phyloP scores from a whole-genome alignment of 2,888 invertebrate species.

The Merodon equestris region DNA sequence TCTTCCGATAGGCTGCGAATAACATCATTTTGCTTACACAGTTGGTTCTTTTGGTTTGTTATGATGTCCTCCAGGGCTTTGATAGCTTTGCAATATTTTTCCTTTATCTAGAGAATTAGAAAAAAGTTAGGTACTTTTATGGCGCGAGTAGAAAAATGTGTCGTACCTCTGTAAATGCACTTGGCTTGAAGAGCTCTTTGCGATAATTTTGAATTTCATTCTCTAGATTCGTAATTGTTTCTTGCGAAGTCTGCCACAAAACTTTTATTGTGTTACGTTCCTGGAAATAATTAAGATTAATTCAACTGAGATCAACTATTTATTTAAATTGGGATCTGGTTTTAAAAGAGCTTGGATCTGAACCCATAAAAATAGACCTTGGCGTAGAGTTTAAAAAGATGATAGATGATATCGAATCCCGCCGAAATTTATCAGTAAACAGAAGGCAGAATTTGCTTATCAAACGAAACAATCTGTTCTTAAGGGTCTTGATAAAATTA shows the following conservation, averaged over 20 bases:
- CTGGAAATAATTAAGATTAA: constrained; percentile 72
- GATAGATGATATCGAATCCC: too few relatives aligned
- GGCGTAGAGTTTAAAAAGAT: too few relatives aligned
- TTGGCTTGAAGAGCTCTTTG: constrained; percentile 70
- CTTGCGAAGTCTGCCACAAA: constrained; percentile 84
- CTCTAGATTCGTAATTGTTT: constrained; percentile 84
- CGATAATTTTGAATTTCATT: constrained; percentile 82
- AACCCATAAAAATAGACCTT: too few relatives aligned
- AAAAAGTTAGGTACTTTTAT: too few relatives aligned
- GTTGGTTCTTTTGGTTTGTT: constrained; percentile 69
- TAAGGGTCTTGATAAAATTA: too few relatives aligned
- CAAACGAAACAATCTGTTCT: too few relatives aligned
- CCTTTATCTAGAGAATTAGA: constrained; percentile 77
- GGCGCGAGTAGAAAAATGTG: background rate
- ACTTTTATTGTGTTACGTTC: constrained; percentile 84
- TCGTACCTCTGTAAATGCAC: constrained; percentile 70
- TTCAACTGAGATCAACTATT: too few relatives aligned
- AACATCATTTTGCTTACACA: constrained; percentile 69
- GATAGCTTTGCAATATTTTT: constrained; percentile 80
- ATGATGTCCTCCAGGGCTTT: constrained; percentile 81
- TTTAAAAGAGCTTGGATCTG: too few relatives aligned
- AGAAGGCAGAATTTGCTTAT: too few relatives aligned
- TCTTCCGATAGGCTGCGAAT: constrained; percentile 70
- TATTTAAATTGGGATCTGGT: too few relatives aligned
- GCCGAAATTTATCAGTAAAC: too few relatives aligned